These are phyloP conservation scores for Sepioteuthis lessoniana DNA, from an alignment of 2,888 invertebrate species.

Conservation along the genomic window DNA sequence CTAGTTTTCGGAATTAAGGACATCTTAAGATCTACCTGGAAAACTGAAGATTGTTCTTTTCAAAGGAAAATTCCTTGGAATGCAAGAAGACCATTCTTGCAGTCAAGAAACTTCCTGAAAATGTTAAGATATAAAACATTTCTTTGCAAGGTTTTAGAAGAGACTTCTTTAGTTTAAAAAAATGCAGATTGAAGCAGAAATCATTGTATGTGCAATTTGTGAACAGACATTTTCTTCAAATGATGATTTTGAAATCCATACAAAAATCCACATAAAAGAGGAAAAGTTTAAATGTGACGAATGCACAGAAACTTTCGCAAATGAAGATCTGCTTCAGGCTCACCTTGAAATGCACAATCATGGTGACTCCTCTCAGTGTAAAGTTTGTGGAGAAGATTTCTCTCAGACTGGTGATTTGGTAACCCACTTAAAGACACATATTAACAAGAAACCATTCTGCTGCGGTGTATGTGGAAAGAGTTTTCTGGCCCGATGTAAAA, in stretches of 20 bases:
- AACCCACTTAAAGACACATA: neutral
- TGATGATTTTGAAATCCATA: neutral
- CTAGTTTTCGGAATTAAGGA: neutral
- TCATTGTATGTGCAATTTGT: neutral
- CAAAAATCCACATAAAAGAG: neutral
- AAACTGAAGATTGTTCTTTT: neutral
- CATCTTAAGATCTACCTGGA: neutral
- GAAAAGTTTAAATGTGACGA: neutral
- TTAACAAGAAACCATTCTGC: neutral
- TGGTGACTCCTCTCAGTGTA: neutral
- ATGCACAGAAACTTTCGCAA: neutral
- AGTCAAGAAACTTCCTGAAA: neutral
- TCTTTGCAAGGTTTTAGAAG: neutral
- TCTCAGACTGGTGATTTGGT: neutral
- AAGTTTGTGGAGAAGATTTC: neutral
- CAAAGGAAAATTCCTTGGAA: neutral
- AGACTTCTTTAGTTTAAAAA: neutral
- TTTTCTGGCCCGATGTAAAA: neutral
- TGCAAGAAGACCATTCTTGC: too few species aligned
- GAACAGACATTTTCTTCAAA: neutral
- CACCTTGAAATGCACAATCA: neutral
- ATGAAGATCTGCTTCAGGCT: neutral
- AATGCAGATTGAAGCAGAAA: neutral
- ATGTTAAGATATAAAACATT: neutral
- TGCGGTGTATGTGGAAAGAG: neutral